phyloP scores from a whole-genome alignment of 2,888 invertebrate species.

The Alsophila aescularia region DNA sequence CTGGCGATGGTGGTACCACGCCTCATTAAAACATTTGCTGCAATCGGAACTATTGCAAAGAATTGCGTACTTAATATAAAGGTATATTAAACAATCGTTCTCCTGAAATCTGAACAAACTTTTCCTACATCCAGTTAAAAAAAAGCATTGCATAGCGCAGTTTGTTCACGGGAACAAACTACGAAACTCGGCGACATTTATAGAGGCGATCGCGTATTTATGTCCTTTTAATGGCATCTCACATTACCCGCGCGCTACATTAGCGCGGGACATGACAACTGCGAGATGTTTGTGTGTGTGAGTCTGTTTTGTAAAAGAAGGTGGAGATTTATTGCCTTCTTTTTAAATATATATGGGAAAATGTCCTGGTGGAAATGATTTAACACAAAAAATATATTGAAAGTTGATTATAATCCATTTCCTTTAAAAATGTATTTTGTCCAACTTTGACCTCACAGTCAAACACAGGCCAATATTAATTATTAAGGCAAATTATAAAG shows the following conservation, averaged over 20 bases:
- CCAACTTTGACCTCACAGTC: too few species aligned
- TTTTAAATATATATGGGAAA: too few species aligned
- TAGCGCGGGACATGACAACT: slow-evolving; percentile 71
- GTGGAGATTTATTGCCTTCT: not conserved
- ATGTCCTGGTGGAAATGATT: too few species aligned
- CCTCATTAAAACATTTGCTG: too few species aligned
- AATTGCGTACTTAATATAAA: not conserved
- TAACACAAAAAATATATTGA: too few species aligned
- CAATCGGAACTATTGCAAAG: too few species aligned
- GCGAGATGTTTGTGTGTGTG: slow-evolving; percentile 36
- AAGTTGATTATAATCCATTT: too few species aligned
- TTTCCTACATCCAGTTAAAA: slow-evolving; percentile 1
- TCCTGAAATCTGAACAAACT: slow-evolving; percentile 1
- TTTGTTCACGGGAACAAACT: slow-evolving; percentile 35
- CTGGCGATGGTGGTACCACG: too few species aligned
- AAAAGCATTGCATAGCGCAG: slow-evolving; percentile 25
- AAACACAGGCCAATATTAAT: too few species aligned
- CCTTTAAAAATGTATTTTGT: too few species aligned
- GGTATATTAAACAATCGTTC: too few species aligned
- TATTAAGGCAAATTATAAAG: too few species aligned
- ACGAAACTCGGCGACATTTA: slow-evolving; percentile 54
- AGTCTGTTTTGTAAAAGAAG: not conserved
- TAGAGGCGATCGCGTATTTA: slow-evolving; percentile 79
- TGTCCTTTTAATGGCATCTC: slow-evolving; percentile 78
- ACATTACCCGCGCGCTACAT: slow-evolving; percentile 70